phyloP scores from a whole-genome alignment of 1,140 invertebrate genomes.

The Drosophila lowei region DNA sequence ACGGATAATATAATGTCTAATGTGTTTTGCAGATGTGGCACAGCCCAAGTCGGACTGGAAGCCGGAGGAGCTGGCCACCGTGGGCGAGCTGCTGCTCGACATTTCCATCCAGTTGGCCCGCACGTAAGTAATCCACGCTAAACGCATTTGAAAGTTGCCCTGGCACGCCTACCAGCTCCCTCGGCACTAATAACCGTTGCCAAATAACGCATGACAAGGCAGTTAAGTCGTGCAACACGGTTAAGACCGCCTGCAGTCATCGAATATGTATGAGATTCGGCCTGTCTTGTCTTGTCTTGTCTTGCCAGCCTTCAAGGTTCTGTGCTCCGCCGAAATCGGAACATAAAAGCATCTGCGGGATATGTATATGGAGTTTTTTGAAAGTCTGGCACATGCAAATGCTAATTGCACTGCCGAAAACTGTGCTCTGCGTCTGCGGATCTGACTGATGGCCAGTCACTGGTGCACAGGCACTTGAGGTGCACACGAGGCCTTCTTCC shows the following conservation, averaged over 20 bases:
- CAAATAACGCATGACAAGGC: conserved; percentile 67
- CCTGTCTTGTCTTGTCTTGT: conserved; percentile 28
- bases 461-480: conserved; percentile 23
- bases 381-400: conserved; percentile 69
- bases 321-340: conserved; percentile 31
- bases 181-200: conserved; percentile 56
- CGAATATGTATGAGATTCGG: conserved; percentile 52
- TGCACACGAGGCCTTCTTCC: conserved; percentile 40
- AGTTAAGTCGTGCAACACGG: conserved; percentile 48
- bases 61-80: conserved; percentile 91
- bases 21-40: conserved; percentile 86
- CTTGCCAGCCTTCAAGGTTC: conserved; percentile 58
- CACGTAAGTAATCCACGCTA: conserved; percentile 87
- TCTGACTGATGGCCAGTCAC: conserved; percentile 63
- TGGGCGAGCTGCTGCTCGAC: conserved; percentile 93
- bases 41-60: conserved; percentile 90
- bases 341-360: conserved; percentile 48
- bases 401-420: conserved; percentile 44
- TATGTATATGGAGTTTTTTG: conserved; percentile 31
- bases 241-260: conserved; percentile 54
- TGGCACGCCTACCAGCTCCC: conserved; percentile 59
- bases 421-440: conserved; percentile 21
- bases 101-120: conserved; percentile 92
- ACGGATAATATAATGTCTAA: neutral
- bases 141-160: conserved; percentile 67